Conservation (phyloP, 1,140 invertebrate species). For the Drosophila pruinosa region DNA sequence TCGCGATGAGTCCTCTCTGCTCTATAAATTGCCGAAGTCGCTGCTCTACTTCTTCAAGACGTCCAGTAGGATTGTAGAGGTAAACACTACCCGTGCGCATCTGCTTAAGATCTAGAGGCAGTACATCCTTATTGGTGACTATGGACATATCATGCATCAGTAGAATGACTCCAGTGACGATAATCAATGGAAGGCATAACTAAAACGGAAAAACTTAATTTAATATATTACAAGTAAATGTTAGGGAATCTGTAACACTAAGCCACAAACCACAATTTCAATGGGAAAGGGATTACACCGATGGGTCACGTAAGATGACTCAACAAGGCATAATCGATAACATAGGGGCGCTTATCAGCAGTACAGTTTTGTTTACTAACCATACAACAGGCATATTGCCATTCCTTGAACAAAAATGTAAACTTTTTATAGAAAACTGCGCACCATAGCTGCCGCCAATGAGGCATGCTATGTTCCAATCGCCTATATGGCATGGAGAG, state of each 20-base stretch:
- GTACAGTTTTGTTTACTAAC: slow-evolving; percentile 37
- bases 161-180: slow-evolving; percentile 41
- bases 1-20: slow-evolving; percentile 34
- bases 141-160: slow-evolving; percentile 63
- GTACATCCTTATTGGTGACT: slow-evolving; percentile 48
- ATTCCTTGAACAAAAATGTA: slow-evolving; percentile 66
- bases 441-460: slow-evolving; percentile 41
- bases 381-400: slow-evolving; percentile 60
- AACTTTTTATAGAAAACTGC: slow-evolving; percentile 78
- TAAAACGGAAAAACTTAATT: slow-evolving; percentile 10
- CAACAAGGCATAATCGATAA: too few species aligned
- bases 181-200: slow-evolving; percentile 48
- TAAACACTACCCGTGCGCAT: slow-evolving; percentile 54
- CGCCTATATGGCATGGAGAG: slow-evolving; percentile 44
- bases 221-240: background rate
- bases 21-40: slow-evolving; percentile 57
- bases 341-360: background rate
- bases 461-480: slow-evolving; percentile 14
- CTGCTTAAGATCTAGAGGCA: slow-evolving; percentile 51
- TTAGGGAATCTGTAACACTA: background rate
- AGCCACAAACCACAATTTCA: too few species aligned
- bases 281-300: too few species aligned
- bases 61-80: slow-evolving; percentile 56
- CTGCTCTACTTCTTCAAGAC: slow-evolving; percentile 50
- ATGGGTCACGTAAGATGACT: too few species aligned